phyloP scores from a whole-genome alignment of 2,888 invertebrate species.

The Agriopis aurantiaria region DNA sequence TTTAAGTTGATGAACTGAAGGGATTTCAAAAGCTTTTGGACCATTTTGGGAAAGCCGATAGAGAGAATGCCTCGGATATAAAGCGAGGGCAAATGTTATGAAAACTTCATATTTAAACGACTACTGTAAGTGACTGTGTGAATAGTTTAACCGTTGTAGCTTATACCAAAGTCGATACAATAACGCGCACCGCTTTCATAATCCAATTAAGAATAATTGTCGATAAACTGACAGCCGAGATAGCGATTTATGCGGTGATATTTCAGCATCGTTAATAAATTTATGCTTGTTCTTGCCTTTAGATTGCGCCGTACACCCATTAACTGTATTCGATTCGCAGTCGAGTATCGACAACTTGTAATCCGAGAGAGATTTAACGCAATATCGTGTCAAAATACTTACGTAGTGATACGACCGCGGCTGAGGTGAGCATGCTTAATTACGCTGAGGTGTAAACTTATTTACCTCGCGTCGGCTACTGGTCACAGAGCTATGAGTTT shows the following conservation, averaged over 20 bases:
- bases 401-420: neutral
- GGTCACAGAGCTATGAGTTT: slow-evolving; percentile 44
- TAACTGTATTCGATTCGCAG: slow-evolving; percentile 77
- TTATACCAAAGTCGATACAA: slow-evolving; percentile 49
- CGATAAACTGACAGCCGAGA: slow-evolving; percentile 84
- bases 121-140: too few species aligned
- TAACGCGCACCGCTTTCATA: slow-evolving; percentile 79
- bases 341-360: slow-evolving; percentile 74
- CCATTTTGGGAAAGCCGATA: too few species aligned
- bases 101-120: too few species aligned
- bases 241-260: slow-evolving; percentile 85
- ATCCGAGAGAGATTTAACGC: slow-evolving; percentile 67
- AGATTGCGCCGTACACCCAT: slow-evolving; percentile 80
- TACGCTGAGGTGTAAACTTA: slow-evolving; percentile 42
- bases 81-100: too few species aligned
- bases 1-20: too few species aligned
- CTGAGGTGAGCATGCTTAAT: slow-evolving; percentile 38
- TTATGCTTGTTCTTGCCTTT: slow-evolving; percentile 84
- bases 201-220: slow-evolving; percentile 87
- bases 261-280: slow-evolving; percentile 86
- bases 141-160: slow-evolving; percentile 28
- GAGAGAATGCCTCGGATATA: too few species aligned
- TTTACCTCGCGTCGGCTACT: slow-evolving; percentile 42
- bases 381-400: slow-evolving; percentile 55
- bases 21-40: too few species aligned